phyloP scores from a whole-genome alignment of 2,888 invertebrate genomes.

The Lasius platythorax region DNA sequence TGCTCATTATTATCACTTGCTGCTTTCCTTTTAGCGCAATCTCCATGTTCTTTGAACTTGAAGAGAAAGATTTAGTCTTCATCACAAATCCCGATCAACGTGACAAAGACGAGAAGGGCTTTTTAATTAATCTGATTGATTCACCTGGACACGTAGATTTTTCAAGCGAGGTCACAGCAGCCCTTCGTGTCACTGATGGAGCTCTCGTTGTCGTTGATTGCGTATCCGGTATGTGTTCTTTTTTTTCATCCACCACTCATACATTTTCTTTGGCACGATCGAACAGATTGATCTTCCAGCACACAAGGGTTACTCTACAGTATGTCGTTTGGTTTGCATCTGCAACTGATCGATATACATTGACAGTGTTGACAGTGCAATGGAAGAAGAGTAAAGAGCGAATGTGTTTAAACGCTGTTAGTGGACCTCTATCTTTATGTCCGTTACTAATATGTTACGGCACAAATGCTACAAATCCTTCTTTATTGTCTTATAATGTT shows the following conservation, averaged over 20 bases:
- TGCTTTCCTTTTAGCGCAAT: slow-evolving; percentile 92
- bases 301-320: slow-evolving; percentile 83
- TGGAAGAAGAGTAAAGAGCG: slow-evolving; percentile 89
- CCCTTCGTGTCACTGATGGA: slow-evolving; percentile 99
- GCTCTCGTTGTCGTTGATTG: slow-evolving; percentile 99
- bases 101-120: slow-evolving; percentile 96
- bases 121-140: slow-evolving; percentile 99
- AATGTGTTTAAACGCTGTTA: slow-evolving; percentile 89
- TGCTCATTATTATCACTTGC: background rate
- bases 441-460: slow-evolving; percentile 89
- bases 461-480: slow-evolving; percentile 86
- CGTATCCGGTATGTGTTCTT: slow-evolving; percentile 94
- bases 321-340: slow-evolving; percentile 70
- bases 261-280: background rate
- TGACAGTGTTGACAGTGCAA: slow-evolving; percentile 89
- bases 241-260: background rate
- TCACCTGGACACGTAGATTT: slow-evolving; percentile 99
- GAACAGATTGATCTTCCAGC: slow-evolving; percentile 78
- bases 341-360: slow-evolving; percentile 73
- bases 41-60: slow-evolving; percentile 99
- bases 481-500: background rate
- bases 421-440: slow-evolving; percentile 95
- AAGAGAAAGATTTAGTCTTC: slow-evolving; percentile 97
- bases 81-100: slow-evolving; percentile 96
- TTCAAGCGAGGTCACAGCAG: slow-evolving; percentile 99